A percentile compares a stretch with the other conserved stretches of the same genome.
These are phyloP conservation scores for Cephalophus harveyi DNA, from an alignment of 2,113 vertebrate genomes.

Conservation along the genomic window DNA sequence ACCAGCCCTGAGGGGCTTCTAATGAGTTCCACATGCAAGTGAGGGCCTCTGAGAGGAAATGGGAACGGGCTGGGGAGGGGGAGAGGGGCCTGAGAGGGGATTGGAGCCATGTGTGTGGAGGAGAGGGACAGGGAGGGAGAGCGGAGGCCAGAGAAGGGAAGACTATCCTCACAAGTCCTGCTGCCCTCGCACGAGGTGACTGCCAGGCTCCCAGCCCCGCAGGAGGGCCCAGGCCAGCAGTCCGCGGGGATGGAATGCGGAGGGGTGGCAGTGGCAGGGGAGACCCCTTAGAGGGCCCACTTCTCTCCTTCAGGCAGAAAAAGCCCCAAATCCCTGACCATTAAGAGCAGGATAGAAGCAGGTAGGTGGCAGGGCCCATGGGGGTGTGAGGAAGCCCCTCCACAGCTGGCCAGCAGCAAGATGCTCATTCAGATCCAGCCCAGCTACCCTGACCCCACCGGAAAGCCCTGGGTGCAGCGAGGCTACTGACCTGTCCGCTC, in stretches of 20 bases:
- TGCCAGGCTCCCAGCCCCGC: background rate
- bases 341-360: background rate
- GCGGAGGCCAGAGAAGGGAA: background rate
- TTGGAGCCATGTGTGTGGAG: constrained; percentile 64
- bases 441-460: background rate
- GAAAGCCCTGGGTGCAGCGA: background rate
- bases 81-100: constrained; percentile 34
- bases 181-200: background rate
- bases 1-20: constrained; percentile 59
- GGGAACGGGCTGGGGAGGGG: constrained; percentile 47
- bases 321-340: background rate
- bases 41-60: constrained; percentile 55
- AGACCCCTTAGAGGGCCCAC: background rate
- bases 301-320: background rate
- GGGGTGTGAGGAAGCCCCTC: background rate
- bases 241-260: background rate
- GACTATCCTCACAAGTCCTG: background rate
- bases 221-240: background rate
- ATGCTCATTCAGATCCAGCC: background rate
- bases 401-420: background rate
- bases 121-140: background rate
- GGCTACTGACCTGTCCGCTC: background rate
- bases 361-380: background rate
- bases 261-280: background rate
- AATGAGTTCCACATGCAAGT: constrained; percentile 66